Evolutionary conservation across 23 tunicate genomes (phyloP).

Genomic region (Trididemnum clinides): DNA sequence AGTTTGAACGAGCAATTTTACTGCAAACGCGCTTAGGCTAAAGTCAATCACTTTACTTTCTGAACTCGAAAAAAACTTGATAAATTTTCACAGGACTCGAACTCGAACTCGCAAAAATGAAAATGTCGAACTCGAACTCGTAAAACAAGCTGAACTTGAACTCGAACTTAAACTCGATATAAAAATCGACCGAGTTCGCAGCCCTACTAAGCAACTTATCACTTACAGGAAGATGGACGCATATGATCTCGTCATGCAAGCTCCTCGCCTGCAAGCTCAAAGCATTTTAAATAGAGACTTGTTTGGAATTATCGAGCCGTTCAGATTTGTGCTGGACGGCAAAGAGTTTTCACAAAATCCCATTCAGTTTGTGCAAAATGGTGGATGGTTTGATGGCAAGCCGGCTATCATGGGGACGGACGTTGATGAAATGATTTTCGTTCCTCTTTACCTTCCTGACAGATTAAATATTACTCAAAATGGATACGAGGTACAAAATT

Average conservation of each 20-base stretch:
- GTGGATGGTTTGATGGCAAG: conserved; percentile 44
- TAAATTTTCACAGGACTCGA: too few relatives aligned
- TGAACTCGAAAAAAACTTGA: too few relatives aligned
- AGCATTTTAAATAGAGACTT: neutral
- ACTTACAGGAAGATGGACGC: neutral
- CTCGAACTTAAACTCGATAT: too few relatives aligned
- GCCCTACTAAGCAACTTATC: too few relatives aligned
- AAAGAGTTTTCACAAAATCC: conserved; percentile 56
- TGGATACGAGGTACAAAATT: neutral
- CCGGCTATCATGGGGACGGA: conserved; percentile 35
- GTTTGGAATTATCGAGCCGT: conserved; percentile 39
- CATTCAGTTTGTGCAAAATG: conserved; percentile 27
- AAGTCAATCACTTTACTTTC: too few relatives aligned
- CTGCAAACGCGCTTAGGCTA: too few relatives aligned
- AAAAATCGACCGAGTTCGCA: too few relatives aligned
- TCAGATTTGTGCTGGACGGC: conserved; percentile 60
- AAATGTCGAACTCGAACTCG: too few relatives aligned
- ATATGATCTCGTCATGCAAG: neutral
- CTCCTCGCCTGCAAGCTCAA: neutral
- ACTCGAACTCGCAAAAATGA: too few relatives aligned
- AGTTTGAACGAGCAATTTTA: too few relatives aligned
- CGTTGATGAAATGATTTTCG: conserved; percentile 40
- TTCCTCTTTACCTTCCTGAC: conserved; percentile 1
- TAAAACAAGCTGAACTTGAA: too few relatives aligned
- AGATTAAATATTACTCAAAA: neutral